Percentiles rank a stretch among this genome's conserved stretches.
phyloP scores from a whole-genome alignment of 2,888 invertebrate species.

The Tortricodes alternella region DNA sequence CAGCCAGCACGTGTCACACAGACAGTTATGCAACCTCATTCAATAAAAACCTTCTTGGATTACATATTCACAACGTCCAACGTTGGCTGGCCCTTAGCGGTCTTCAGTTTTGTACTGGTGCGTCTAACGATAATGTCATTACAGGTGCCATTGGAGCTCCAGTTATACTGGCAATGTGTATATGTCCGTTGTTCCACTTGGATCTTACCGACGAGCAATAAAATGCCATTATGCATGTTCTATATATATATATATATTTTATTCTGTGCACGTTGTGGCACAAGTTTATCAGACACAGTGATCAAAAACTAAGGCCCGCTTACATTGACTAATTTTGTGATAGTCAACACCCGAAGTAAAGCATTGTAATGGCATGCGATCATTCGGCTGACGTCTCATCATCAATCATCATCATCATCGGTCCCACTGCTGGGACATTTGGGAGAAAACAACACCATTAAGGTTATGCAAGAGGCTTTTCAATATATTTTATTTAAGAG shows the following conservation, averaged over 20 bases:
- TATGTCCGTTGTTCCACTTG: conserved; percentile 16
- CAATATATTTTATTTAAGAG: no score
- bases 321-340: no score
- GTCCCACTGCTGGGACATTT: no score
- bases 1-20: conserved; percentile 45
- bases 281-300: not conserved
- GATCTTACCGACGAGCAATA: conserved; percentile 1
- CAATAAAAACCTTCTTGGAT: conserved; percentile 52
- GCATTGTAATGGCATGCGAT: no score
- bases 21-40: conserved; percentile 69
- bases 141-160: conserved; percentile 36
- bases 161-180: conserved; percentile 40
- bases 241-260: not conserved
- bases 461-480: no score
- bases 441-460: no score
- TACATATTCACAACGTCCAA: conserved; percentile 45
- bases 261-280: not conserved
- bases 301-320: no score
- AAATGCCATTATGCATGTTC: not conserved
- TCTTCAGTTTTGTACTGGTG: conserved; percentile 4
- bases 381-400: no score
- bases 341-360: no score
- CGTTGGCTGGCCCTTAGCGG: conserved; percentile 35
- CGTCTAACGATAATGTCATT: conserved; percentile 21
- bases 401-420: no score